Conservation (phyloP, 2,888 invertebrate genomes). For the Falcaria lacertinaria region DNA sequence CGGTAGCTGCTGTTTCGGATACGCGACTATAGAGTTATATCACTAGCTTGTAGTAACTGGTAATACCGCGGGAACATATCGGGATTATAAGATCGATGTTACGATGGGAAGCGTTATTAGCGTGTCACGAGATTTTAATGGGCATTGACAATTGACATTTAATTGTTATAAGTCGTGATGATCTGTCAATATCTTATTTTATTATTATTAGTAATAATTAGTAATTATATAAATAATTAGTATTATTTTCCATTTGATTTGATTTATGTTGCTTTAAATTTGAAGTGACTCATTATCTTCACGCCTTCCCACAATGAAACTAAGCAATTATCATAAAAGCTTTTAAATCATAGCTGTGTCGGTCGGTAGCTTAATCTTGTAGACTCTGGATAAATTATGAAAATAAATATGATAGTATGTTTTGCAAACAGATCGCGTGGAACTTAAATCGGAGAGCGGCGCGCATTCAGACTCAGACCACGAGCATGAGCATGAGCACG, state of each 20-base stretch:
- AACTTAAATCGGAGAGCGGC: conserved; percentile 57
- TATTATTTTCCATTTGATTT: no score
- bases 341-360: no score
- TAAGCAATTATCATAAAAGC: no score
- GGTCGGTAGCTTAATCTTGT: no score
- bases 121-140: conserved; percentile 29
- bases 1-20: neutral
- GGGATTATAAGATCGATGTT: conserved; percentile 59
- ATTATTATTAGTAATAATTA: no score
- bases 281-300: no score
- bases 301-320: no score
- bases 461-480: conserved; percentile 59
- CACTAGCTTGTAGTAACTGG: neutral
- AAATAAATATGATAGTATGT: neutral
- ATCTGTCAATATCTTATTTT: no score
- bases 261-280: no score
- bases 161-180: no score
- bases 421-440: conserved; percentile 46
- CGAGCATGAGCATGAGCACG: conserved; percentile 40
- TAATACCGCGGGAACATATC: conserved; percentile 6
- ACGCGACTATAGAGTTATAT: neutral
- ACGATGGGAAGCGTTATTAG: conserved; percentile 27
- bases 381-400: no score
- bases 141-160: neutral
- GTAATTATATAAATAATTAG: no score